Conservation (phyloP, 2,888 invertebrate genomes). For the Philhelius pedissequus region DNA sequence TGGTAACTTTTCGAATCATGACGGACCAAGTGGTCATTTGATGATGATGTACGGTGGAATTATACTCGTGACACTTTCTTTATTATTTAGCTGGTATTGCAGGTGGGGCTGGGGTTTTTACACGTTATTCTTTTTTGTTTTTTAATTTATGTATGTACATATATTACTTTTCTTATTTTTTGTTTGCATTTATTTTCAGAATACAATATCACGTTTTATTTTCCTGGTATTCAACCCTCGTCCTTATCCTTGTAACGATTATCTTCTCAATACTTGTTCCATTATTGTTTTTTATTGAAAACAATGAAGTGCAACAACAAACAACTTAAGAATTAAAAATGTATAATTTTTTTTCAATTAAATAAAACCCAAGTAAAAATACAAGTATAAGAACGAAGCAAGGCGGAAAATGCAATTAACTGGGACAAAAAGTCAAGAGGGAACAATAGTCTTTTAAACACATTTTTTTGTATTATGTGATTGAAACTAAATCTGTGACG, state of each 20-base stretch:
- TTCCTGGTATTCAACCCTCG: slow-evolving; percentile 74
- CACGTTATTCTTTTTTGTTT: slow-evolving; percentile 11
- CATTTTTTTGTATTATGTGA: slow-evolving; percentile 8
- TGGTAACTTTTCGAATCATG: slow-evolving; percentile 51
- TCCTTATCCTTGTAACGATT: slow-evolving; percentile 70
- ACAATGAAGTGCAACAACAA: slow-evolving; percentile 58
- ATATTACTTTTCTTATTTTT: neutral
- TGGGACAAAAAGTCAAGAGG: slow-evolving; percentile 20
- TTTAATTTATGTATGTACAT: slow-evolving; percentile 45
- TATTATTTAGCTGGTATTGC: slow-evolving; percentile 71
- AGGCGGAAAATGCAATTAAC: slow-evolving; percentile 5
- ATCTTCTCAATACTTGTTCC: slow-evolving; percentile 70
- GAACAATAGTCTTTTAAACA: neutral
- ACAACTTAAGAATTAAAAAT: slow-evolving; percentile 71
- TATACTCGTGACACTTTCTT: slow-evolving; percentile 64
- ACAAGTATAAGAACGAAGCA: neutral
- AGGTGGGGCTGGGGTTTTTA: slow-evolving; percentile 62
- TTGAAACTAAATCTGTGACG: slow-evolving; percentile 60
- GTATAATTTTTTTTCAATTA: neutral
- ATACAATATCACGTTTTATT: slow-evolving; percentile 82
- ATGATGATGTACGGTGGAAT: slow-evolving; percentile 69
- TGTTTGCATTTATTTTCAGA: slow-evolving; percentile 73
- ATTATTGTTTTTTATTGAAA: slow-evolving; percentile 70
- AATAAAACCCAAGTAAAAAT: neutral
- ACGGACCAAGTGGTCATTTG: slow-evolving; percentile 32